Percentiles rank a stretch among this genome's conserved stretches.
Evolutionary conservation across 2,888 invertebrate species (phyloP).

Genomic region (Drosophila testacea): DNA sequence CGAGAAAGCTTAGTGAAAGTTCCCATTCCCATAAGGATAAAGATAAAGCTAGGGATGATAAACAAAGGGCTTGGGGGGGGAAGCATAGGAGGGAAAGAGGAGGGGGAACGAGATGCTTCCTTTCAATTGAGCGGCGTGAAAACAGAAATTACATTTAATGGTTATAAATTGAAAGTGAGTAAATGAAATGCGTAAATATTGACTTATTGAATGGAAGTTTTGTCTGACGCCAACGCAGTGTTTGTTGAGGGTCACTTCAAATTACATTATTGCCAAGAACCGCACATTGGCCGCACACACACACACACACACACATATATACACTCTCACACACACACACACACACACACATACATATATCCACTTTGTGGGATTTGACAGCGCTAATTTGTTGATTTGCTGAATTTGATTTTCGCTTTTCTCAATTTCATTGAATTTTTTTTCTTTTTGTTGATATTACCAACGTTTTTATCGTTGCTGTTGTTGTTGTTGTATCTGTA

Average conservation of each 20-base stretch:
- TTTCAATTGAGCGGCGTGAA: slow-evolving; percentile 47
- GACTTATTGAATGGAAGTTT: slow-evolving; percentile 66
- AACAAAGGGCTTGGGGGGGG: too few species aligned
- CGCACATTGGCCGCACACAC: slow-evolving; percentile 31
- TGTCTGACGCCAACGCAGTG: slow-evolving; percentile 23
- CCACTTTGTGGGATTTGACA: slow-evolving; percentile 58
- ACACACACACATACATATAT: slow-evolving; percentile 5
- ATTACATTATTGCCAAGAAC: slow-evolving; percentile 50
- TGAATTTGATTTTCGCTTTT: slow-evolving; percentile 66
- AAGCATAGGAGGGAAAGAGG: not conserved
- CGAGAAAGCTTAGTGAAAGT: slow-evolving; percentile 29
- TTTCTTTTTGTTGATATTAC: slow-evolving; percentile 3
- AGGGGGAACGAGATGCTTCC: slow-evolving; percentile 16
- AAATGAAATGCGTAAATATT: slow-evolving; percentile 80
- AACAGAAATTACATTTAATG: slow-evolving; percentile 75
- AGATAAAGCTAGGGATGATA: slow-evolving; percentile 5
- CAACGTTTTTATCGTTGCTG: not conserved
- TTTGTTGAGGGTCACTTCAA: slow-evolving; percentile 60
- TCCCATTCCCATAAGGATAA: not conserved
- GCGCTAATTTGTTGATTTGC: slow-evolving; percentile 80
- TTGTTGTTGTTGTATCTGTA: slow-evolving; percentile 21
- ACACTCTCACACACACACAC: slow-evolving; percentile 11
- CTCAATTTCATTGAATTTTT: slow-evolving; percentile 4
- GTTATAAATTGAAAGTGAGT: slow-evolving; percentile 78
- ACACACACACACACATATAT: slow-evolving; percentile 9